Evolutionary conservation across 2,888 invertebrate species (phyloP).

Genomic region (Drosophila buzzatii): DNA sequence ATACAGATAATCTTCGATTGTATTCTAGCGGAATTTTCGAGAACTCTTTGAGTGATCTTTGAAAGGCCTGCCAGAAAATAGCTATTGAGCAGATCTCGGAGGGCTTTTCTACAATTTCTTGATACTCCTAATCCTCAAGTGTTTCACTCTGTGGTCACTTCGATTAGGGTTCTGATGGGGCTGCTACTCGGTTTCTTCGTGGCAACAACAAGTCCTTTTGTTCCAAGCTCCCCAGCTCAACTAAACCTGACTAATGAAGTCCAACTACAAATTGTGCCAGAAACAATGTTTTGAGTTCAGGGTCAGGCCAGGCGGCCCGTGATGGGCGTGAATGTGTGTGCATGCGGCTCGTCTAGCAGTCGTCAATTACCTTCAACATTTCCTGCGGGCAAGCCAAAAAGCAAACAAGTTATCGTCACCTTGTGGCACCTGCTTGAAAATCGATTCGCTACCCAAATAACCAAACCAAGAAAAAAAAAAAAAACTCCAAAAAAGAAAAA

Average conservation of each 20-base stretch:
- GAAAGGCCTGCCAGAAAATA: too few relatives aligned
- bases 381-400: slow-evolving; percentile 47
- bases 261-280: slow-evolving; percentile 28
- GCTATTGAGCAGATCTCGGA: background rate
- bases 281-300: slow-evolving; percentile 47
- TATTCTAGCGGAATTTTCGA: fast-evolving
- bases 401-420: slow-evolving; percentile 61
- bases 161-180: background rate
- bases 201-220: slow-evolving; percentile 1
- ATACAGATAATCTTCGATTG: background rate
- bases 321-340: slow-evolving; percentile 5
- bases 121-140: background rate
- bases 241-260: slow-evolving; percentile 50
- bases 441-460: slow-evolving; percentile 45
- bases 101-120: background rate
- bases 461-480: slow-evolving; percentile 31
- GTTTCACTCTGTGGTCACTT: background rate
- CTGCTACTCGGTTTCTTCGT: too few relatives aligned
- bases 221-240: slow-evolving; percentile 37
- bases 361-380: slow-evolving; percentile 63
- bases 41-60: background rate
- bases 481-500: slow-evolving; percentile 22
- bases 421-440: slow-evolving; percentile 44
- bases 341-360: slow-evolving; percentile 43
- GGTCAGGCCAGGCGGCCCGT: slow-evolving; percentile 27